phyloP scores from a whole-genome alignment of 1,140 invertebrate species.

The Achatina immaculata region DNA sequence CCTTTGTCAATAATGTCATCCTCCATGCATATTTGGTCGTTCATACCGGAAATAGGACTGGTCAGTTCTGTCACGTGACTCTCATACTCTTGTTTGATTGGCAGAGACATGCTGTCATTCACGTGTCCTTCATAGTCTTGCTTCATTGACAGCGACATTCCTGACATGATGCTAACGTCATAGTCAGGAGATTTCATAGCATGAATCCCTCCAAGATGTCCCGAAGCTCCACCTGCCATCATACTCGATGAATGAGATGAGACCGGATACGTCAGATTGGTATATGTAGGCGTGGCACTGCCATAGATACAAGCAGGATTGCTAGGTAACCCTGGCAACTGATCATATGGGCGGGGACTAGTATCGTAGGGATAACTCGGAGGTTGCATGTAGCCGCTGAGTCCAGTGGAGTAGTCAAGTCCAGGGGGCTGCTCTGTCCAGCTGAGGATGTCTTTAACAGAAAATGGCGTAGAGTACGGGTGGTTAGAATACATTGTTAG shows the following conservation, averaged over 20 bases:
- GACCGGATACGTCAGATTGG: conserved; percentile 40
- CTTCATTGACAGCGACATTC: conserved; percentile 30
- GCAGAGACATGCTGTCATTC: conserved; percentile 24
- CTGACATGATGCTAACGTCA: conserved; percentile 32
- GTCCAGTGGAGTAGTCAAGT: conserved; percentile 28
- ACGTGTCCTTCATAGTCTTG: conserved; percentile 28
- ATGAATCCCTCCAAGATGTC: conserved; percentile 14
- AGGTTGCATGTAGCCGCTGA: conserved; percentile 15
- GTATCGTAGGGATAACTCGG: conserved; percentile 37
- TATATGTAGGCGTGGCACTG: conserved; percentile 41
- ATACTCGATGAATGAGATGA: conserved; percentile 26
- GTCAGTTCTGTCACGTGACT: conserved; percentile 35
- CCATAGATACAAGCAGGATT: conserved; percentile 50
- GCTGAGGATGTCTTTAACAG: conserved; percentile 69
- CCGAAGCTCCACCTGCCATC: background rate
- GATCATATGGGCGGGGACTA: conserved; percentile 35
- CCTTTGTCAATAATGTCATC: conserved; percentile 40
- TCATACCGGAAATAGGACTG: conserved; percentile 17
- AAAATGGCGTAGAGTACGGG: conserved; percentile 60
- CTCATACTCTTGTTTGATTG: conserved; percentile 37
- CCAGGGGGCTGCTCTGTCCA: conserved; percentile 52
- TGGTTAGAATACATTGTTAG: conserved; percentile 43
- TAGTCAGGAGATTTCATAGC: conserved; percentile 35
- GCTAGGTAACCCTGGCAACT: conserved; percentile 21
- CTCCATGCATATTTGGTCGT: conserved; percentile 32